Evolutionary conservation across 2,888 invertebrate species (phyloP), one percentile per base, ranked within the genome.

Genomic region (Ceriagrion tenellum): DNA sequence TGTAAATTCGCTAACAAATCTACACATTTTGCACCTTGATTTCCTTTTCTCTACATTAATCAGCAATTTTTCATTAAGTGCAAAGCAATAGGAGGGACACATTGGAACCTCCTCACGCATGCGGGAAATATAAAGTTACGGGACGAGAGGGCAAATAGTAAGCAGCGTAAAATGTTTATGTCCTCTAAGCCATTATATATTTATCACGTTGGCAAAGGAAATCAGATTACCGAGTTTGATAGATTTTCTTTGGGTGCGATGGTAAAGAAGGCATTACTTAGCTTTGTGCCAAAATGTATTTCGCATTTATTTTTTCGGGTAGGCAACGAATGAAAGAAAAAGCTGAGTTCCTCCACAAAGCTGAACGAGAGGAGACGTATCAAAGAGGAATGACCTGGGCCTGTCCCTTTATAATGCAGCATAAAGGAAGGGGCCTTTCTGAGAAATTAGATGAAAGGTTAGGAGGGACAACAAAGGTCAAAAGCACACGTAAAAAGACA

Each of bases 361-460:
- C 13, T 35, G 30, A 13, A 35, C 26, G 12, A 69, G 69, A 26
- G 69, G 69, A n/a, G 26, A 69, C 26, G n/a, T 26, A 69, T 69
- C 69, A 69, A 69, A 69, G 69, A 69, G 23, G 69, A n/a, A 69
- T 69, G 69, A 69, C 23, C 23, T 69, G 69, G 69, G 26, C 23
- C n/a, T n/a, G 26, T 69, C 26, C 26, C n/a, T 69, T 69, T 69
- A 69, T 69, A 26, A 69, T 12, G 26, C 69, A 35, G 81, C 81
- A 35, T 35, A 81, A n/a, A 81, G 81, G 81, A 30, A 81, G 26
- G 26, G 81, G 81, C 81, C 81, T 81, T 81, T 81, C 81, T 35
- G 30, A 35, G 18, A 81, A 81, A 81, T 81, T 81, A 81, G 35
- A 81, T 35, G n/a, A 81, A 81, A 35, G 81, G 81, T 35, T 81